phyloP scores from a whole-genome alignment of 2,113 vertebrate genomes.

The Gavia stellata region DNA sequence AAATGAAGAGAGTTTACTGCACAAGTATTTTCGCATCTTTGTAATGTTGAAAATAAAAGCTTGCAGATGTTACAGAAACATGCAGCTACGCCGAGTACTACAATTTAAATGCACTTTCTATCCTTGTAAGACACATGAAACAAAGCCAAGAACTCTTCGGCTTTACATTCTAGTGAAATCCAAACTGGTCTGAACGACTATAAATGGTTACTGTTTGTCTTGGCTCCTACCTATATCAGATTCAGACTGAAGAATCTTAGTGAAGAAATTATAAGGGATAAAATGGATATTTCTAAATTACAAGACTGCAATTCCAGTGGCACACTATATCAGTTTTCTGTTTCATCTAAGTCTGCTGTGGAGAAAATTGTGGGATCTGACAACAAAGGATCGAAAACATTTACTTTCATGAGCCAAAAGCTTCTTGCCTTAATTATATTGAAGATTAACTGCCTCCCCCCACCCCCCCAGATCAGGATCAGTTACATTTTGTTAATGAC shows the following conservation, averaged over 20 bases:
- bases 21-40: conserved; percentile 53
- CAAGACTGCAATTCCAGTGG: conserved; percentile 75
- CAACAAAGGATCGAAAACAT: conserved; percentile 65
- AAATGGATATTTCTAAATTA: conserved; percentile 81
- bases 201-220: conserved; percentile 78
- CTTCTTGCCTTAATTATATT: conserved; percentile 70
- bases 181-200: conserved; percentile 70
- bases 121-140: conserved; percentile 68
- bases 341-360: conserved; percentile 71
- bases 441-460: not conserved
- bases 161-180: conserved; percentile 76
- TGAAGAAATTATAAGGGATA: conserved; percentile 79
- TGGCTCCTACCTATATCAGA: conserved; percentile 81
- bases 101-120: conserved; percentile 70
- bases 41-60: conserved; percentile 55
- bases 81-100: conserved; percentile 48
- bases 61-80: conserved; percentile 68
- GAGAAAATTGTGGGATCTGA: conserved; percentile 68
- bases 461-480: conserved; percentile 30
- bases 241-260: conserved; percentile 77
- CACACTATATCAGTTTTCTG: conserved; percentile 74
- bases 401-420: conserved; percentile 48
- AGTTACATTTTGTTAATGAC: conserved; percentile 67
- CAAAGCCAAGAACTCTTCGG: conserved; percentile 73
- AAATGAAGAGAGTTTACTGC: conserved; percentile 52